Base-by-base conservation (phyloP, 37 sponge, comb jelly and placozoan genomes). In the Aphrocallistes beatrix region DNA sequence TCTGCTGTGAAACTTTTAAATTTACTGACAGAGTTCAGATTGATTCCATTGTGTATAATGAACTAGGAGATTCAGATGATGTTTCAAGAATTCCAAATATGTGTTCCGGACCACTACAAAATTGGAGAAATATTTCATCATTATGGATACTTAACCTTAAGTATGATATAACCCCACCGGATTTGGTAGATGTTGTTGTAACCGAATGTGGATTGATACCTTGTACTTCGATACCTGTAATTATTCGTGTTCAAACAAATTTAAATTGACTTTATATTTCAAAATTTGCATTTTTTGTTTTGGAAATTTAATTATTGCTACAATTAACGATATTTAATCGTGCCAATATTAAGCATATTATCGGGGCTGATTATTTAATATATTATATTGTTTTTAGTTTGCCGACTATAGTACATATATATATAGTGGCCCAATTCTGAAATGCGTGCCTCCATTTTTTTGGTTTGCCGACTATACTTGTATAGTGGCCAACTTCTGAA, bases 1-100 rank as follows among this genome's bases (percentile, higher is more conserved):
- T 98, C 19, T 95, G 96, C 87, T 98, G 99, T 89, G 99, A 98
- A 83, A 98, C 96, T 3, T 98, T 94, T 93, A 98, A 98, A 86
- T 98, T 95, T 51, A 91, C 87, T 86, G 99, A 98, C 16, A 85
- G 92, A 42, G 99, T 98, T 28, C 99, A 95, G 81, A 95, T 96
- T 21, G 99, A 98, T 85, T 83, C 99, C 0, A 90, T 98, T 51
- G 96, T 95, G 37, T 92, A 85, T 50, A 98, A 98, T 89, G 99
- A 98, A 89, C 93, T 98, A 32, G 96, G 99, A 84, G 99, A 98
- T 81, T 96, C 99, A 37, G 88, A 91, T 86, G 96, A 94, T 83
- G 84, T 92, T 45, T 88, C 89, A 0, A 85, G 85, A 36, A 85
- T 86, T 32, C 37, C 83, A n/a, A 51, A 86, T 39, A 38, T 85